These are phyloP conservation scores for Anolis sagrei DNA, from an alignment of 2,113 vertebrate species.

Conservation along the genomic window DNA sequence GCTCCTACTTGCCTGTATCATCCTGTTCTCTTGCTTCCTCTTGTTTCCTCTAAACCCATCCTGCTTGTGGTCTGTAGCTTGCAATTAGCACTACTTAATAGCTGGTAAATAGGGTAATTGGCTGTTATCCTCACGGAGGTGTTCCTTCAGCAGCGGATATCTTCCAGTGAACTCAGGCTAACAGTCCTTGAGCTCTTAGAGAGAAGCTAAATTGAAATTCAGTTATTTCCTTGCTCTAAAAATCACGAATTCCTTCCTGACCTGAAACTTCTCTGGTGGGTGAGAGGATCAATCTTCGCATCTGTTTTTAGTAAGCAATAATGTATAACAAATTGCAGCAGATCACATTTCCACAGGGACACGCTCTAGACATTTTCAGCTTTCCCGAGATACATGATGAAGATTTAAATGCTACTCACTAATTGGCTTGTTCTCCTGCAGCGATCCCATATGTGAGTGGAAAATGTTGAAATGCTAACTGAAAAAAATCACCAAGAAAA, in stretches of 20 bases:
- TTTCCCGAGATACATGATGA: constrained; percentile 4
- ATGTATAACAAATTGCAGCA: neutral
- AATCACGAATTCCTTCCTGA: neutral
- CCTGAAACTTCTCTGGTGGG: neutral
- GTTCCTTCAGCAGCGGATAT: constrained; percentile 25
- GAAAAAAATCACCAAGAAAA: neutral
- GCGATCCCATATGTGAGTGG: constrained; percentile 1
- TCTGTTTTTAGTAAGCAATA: neutral
- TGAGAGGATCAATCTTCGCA: neutral
- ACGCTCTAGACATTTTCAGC: neutral
- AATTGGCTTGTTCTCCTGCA: constrained; percentile 9
- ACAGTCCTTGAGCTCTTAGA: neutral
- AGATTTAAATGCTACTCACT: constrained; percentile 10
- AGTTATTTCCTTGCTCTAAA: constrained; percentile 17
- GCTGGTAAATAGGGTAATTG: constrained; percentile 39
- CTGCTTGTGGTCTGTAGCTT: constrained; percentile 24
- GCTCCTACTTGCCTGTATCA: neutral
- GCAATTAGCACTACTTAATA: constrained; percentile 45
- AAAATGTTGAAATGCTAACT: neutral
- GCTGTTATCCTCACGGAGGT: constrained; percentile 22
- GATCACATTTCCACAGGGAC: constrained; percentile 11
- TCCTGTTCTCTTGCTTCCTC: constrained; percentile 1
- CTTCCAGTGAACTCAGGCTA: constrained; percentile 5
- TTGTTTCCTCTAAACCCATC: constrained; percentile 40
- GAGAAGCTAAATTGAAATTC: neutral